phyloP scores from a whole-genome alignment of 2,888 invertebrate genomes.

The Chromoteleia sp. region DNA sequence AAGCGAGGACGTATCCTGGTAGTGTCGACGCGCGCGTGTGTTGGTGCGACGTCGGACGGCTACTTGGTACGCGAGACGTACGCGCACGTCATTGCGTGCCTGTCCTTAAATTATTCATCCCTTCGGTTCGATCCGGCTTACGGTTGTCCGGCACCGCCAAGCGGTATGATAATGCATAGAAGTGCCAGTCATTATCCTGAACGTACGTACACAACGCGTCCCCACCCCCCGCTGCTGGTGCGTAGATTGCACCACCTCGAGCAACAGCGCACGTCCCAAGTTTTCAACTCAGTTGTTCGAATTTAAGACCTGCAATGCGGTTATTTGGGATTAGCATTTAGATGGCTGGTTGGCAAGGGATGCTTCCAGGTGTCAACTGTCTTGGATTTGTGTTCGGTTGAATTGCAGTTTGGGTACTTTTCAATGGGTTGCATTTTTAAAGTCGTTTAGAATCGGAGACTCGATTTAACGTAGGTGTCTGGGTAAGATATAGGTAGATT shows the following conservation, averaged over 20 bases:
- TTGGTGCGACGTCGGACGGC: slow-evolving; percentile 75
- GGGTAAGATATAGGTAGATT: too few relatives aligned
- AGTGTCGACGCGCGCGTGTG: slow-evolving; percentile 70
- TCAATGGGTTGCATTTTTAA: background rate
- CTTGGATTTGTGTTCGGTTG: background rate
- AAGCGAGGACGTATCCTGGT: slow-evolving; percentile 68
- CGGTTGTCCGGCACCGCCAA: slow-evolving; percentile 76
- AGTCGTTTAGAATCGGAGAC: too few relatives aligned
- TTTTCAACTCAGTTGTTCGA: slow-evolving; percentile 31
- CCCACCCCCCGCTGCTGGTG: slow-evolving; percentile 72
- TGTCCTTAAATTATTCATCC: slow-evolving; percentile 85
- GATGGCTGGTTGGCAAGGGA: slow-evolving; percentile 36
- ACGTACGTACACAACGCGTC: slow-evolving; percentile 66
- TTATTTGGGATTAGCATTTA: slow-evolving; percentile 52
- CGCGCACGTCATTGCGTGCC: slow-evolving; percentile 84
- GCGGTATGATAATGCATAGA: slow-evolving; percentile 84
- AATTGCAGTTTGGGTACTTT: background rate
- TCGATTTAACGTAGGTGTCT: too few relatives aligned
- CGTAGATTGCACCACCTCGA: slow-evolving; percentile 80
- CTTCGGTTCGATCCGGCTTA: slow-evolving; percentile 78
- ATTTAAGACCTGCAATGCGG: slow-evolving; percentile 29
- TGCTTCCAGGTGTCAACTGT: slow-evolving; percentile 32
- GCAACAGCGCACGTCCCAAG: slow-evolving; percentile 43
- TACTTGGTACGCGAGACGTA: slow-evolving; percentile 85
- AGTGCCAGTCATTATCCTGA: slow-evolving; percentile 84